Evolutionary conservation across 2,888 invertebrate genomes (phyloP), one percentile per base, ranked within the genome.

Genomic region (Anticlea derivata): DNA sequence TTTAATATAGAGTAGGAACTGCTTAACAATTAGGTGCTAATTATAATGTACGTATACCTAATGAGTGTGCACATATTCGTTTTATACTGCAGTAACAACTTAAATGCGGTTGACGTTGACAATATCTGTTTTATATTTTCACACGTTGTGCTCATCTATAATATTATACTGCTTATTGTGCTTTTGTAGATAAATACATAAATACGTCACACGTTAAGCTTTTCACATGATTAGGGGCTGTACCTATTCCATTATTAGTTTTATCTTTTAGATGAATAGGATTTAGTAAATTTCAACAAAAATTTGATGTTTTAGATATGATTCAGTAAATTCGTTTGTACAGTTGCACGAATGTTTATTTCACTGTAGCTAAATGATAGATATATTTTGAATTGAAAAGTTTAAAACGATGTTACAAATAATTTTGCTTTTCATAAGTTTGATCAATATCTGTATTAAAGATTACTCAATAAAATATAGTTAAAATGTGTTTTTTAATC

Each of bases 1-100:
- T 55, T 55, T 60, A 60, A 53, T 55, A 57, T 60, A 60, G 50
- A 53, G 74, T 85, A 83, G 80, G 63, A 80, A 78, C 77, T 75
- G 88, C 88, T 88, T 86, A 78, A 74, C 29, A 79, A 76, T 84
- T 89, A 88, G 88, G 89, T 88, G 89, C 89, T 89, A 88, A 82
- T 75, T 68, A 55, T 47, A 66, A 68, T 70, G 63, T 75, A 75
- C 68, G 80, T 84, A 81, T 82, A 80, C 77, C 77, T 74, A 55
- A 67, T 79, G 61, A 61, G 70, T 80, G 78, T 80, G 81, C 82
- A 83, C 82, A 78, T 77, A 80, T 75, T 80, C 57, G 64, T 83
- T 82, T 78, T 74, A 70, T 78, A 81, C 71, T 73, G 75, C 64
- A 66, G 10, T 48, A 65, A 64, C 66, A 73, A 73, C 66, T 70